These are phyloP conservation scores for Drosophila quasianomalipes DNA, from an alignment of 2,888 invertebrate genomes.

Conservation along the genomic window DNA sequence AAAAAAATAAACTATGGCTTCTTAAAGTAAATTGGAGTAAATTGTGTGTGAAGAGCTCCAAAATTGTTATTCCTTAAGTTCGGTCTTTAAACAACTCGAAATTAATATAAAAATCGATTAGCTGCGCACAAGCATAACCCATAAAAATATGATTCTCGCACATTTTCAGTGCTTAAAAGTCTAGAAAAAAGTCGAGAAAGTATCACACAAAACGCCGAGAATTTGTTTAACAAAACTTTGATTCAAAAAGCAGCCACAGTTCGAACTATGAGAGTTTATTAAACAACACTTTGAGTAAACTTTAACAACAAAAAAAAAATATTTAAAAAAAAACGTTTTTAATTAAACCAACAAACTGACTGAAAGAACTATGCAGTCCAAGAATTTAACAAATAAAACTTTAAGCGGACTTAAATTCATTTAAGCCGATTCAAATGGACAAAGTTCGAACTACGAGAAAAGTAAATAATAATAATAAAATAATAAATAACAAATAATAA, in stretches of 20 bases:
- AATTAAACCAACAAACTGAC: neutral
- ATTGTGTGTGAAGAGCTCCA: neutral
- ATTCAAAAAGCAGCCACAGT: neutral
- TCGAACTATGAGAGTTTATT: neutral
- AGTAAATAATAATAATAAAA: neutral
- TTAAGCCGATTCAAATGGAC: neutral
- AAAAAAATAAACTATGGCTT: neutral
- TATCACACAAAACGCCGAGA: constrained; percentile 22
- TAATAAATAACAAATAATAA: neutral
- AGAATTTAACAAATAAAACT: neutral
- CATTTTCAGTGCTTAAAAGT: constrained; percentile 16
- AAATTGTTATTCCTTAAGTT: constrained; percentile 16
- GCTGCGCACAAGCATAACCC: constrained; percentile 29
- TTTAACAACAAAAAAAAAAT: neutral
- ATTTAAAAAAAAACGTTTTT: neutral
- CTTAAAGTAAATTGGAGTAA: neutral
- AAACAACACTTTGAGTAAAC: constrained; percentile 4
- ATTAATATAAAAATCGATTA: constrained; percentile 32
- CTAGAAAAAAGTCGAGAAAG: constrained; percentile 32
- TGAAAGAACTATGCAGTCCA: neutral
- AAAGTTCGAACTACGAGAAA: neutral
- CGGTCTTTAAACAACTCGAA: constrained; percentile 8
- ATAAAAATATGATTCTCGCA: constrained; percentile 11
- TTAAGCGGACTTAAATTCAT: neutral
- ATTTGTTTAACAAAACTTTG: constrained; percentile 19